phyloP scores from a whole-genome alignment of 2,113 vertebrate genomes.

The Xenopus tropicalis region UCB_Xtro_10.0 CM004450.2:113059001-113059500 shows the following conservation, averaged over 20 bases:
- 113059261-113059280: neutral
- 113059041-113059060: no score
- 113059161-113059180: neutral
- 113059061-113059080: no score
- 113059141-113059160: no score
- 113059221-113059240: neutral
- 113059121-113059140: no score
- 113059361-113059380: neutral
- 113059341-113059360: neutral
- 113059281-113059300: neutral
- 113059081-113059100: no score
- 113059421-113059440: neutral
- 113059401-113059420: constrained; percentile 18
- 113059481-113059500: no score
- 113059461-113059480: constrained; percentile 55
- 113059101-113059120: no score
- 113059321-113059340: constrained; percentile 14
- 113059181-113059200: neutral
- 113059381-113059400: constrained; percentile 28
- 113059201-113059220: neutral
- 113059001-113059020: no score
- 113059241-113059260: neutral
- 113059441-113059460: constrained; percentile 12
- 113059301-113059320: constrained; percentile 14
- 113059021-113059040: no score